phyloP scores from a whole-genome alignment of 2,888 invertebrate genomes.

The Amphipoea lucens region DNA sequence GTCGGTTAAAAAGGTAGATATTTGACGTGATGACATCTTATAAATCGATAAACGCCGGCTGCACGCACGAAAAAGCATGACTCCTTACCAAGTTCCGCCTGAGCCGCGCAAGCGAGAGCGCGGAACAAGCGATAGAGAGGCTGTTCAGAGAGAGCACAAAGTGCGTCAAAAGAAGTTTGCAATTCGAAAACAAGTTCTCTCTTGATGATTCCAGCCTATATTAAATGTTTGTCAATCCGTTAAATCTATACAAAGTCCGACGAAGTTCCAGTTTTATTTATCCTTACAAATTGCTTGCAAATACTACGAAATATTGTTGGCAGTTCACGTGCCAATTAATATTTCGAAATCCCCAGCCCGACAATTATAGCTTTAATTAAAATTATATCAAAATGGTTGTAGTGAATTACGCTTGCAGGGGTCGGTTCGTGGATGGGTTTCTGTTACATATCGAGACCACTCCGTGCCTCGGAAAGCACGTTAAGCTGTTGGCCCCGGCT shows the following conservation, averaged over 20 bases:
- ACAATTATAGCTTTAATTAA: not conserved
- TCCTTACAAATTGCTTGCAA: conserved; percentile 25
- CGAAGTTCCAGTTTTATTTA: not conserved
- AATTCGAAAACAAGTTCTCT: not conserved
- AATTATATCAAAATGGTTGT: not conserved
- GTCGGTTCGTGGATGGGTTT: not conserved
- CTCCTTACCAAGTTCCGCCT: too few species aligned
- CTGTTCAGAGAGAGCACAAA: too few species aligned
- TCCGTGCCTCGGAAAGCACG: not conserved
- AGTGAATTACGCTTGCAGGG: not conserved
- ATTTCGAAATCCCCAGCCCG: not conserved
- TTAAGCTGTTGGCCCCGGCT: not conserved
- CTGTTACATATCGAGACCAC: not conserved
- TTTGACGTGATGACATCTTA: too few species aligned
- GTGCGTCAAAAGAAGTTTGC: too few species aligned
- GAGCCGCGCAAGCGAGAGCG: too few species aligned
- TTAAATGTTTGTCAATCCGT: conserved; percentile 12
- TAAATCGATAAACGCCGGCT: too few species aligned
- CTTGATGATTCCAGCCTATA: not conserved
- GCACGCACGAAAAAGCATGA: too few species aligned
- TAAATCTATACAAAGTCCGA: not conserved
- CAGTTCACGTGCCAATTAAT: not conserved
- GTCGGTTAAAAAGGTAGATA: too few species aligned
- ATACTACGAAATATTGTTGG: not conserved
- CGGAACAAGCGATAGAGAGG: too few species aligned